phyloP scores from a whole-genome alignment of 2,797 vertebrate genomes.

The Acanthornis magna region DNA sequence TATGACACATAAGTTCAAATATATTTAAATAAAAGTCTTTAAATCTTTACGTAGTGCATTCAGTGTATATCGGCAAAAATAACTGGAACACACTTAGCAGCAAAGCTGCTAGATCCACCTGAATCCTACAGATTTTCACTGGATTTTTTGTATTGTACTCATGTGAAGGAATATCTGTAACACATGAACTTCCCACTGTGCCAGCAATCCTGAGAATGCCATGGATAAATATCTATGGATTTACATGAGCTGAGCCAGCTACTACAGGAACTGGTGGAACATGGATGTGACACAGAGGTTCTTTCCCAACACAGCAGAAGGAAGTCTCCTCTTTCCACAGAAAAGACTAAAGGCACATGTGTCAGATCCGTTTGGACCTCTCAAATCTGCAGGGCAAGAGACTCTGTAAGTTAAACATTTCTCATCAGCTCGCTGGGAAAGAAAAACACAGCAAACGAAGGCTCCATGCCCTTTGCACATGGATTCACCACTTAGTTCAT shows the following conservation, averaged over 20 bases:
- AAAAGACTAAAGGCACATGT: neutral
- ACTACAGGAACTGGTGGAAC: neutral
- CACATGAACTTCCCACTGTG: neutral
- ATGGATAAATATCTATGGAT: neutral
- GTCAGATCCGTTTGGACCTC: neutral
- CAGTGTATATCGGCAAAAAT: neutral
- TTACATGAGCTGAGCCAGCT: neutral
- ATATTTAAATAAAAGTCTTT: neutral
- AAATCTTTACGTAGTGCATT: neutral
- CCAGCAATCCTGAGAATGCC: neutral
- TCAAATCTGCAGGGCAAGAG: neutral
- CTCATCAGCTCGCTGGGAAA: neutral
- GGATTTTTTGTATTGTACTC: neutral
- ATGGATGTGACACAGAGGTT: neutral
- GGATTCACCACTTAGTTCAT: neutral
- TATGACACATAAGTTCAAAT: neutral
- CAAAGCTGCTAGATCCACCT: neutral
- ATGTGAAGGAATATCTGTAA: neutral
- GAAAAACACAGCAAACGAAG: neutral
- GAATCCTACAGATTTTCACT: neutral
- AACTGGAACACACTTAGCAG: neutral
- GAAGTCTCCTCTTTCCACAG: neutral
- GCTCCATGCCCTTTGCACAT: neutral
- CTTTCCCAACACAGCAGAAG: neutral
- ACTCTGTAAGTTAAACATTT: neutral